These are phyloP conservation scores for Tautogolabrus adspersus DNA, from an alignment of 2,113 vertebrate genomes.

Conservation along the genomic window DNA sequence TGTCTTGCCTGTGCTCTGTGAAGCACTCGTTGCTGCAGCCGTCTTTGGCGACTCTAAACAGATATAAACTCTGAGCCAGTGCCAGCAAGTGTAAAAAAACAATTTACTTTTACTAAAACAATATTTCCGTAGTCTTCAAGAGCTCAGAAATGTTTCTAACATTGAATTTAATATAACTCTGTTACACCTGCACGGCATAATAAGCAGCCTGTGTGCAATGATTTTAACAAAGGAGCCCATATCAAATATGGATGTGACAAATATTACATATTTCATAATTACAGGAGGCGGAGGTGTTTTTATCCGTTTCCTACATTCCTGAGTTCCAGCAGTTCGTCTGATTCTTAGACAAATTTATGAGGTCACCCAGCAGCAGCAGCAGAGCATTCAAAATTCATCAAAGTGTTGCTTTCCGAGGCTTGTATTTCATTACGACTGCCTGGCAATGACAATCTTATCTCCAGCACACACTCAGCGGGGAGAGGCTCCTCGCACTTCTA, in stretches of 20 bases:
- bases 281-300: not conserved
- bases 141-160: constrained; percentile 20
- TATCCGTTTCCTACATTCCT: constrained; percentile 7
- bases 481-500: constrained; percentile 40
- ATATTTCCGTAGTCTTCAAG: constrained; percentile 34
- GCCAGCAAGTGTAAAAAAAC: constrained; percentile 26
- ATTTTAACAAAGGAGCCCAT: constrained; percentile 29
- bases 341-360: constrained; percentile 19
- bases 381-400: constrained; percentile 53
- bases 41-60: constrained; percentile 41
- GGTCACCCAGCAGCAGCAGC: constrained; percentile 39
- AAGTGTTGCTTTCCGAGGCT: constrained; percentile 50
- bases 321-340: constrained; percentile 35
- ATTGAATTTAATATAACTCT: constrained; percentile 30
- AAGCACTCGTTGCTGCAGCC: constrained; percentile 37
- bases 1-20: constrained; percentile 43
- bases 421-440: constrained; percentile 68
- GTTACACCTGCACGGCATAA: constrained; percentile 22
- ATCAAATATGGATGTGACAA: constrained; percentile 38
- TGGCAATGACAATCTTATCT: constrained; percentile 63
- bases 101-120: constrained; percentile 42
- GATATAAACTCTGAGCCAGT: constrained; percentile 47
- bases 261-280: constrained; percentile 34
- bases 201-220: not conserved
- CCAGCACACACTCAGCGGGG: constrained; percentile 40